These are phyloP conservation scores for Petrolisthes manimaculis DNA, from an alignment of 2,888 invertebrate genomes.

Conservation along the genomic window DNA sequence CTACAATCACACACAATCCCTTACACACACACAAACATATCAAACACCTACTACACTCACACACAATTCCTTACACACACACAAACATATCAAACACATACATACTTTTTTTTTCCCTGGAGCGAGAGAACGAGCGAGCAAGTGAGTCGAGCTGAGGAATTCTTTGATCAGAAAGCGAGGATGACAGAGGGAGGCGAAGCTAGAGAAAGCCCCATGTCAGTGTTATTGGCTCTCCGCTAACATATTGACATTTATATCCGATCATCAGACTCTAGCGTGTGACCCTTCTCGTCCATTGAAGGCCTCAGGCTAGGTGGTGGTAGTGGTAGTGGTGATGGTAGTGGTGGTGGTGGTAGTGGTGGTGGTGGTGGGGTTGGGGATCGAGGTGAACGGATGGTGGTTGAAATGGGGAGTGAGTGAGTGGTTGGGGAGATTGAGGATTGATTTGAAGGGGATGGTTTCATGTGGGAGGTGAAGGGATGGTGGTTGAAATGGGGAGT, in stretches of 20 bases:
- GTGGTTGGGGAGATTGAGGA: too few relatives aligned
- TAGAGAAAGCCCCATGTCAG: constrained; percentile 36
- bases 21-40: too few relatives aligned
- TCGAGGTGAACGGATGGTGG: not conserved
- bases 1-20: too few relatives aligned
- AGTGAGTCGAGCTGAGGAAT: constrained; percentile 15
- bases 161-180: constrained; percentile 33
- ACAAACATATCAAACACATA: too few relatives aligned
- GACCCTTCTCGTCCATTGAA: constrained; percentile 6
- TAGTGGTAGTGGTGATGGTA: not conserved
- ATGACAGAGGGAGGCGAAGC: constrained; percentile 31
- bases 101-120: too few relatives aligned
- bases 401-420: not conserved
- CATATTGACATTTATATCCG: constrained; percentile 45
- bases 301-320: constrained; percentile 19
- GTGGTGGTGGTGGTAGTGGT: too few relatives aligned
- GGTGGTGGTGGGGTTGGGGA: too few relatives aligned
- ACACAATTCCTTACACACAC: too few relatives aligned
- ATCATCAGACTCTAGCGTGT: constrained; percentile 24
- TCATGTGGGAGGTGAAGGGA: not conserved
- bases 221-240: constrained; percentile 45
- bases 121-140: not conserved
- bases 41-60: too few relatives aligned
- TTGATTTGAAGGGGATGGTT: too few relatives aligned
- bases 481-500: not conserved